Percentiles rank a stretch among this genome's conserved stretches.
phyloP scores from a whole-genome alignment of 2,888 invertebrate genomes.

The Heliconius sara region DNA sequence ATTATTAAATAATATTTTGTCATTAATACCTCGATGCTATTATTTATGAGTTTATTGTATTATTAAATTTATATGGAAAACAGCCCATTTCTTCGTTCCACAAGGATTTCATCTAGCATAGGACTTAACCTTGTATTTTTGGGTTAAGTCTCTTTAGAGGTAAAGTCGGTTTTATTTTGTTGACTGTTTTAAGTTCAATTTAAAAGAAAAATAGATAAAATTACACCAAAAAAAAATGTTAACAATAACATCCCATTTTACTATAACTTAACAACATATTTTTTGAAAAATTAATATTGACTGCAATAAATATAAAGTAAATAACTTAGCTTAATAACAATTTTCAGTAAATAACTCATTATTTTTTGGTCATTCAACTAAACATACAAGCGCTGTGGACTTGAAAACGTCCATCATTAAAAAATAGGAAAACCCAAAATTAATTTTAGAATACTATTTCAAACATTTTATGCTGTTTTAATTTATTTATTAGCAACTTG shows the following conservation, averaged over 20 bases:
- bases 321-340: neutral
- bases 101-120: neutral
- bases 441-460: neutral
- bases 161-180: neutral
- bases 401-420: neutral
- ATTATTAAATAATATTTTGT: constrained; percentile 4
- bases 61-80: neutral
- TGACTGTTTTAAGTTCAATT: neutral
- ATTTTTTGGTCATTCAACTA: neutral
- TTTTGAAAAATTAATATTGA: neutral
- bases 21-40: neutral
- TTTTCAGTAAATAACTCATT: neutral
- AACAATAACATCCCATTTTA: too few relatives aligned
- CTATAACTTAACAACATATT: too few relatives aligned
- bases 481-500: constrained; percentile 15
- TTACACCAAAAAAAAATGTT: neutral
- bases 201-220: neutral
- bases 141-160: neutral
- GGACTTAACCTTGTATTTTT: neutral
- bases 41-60: neutral
- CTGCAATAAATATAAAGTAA: neutral
- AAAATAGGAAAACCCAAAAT: neutral
- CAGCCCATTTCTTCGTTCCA: neutral
- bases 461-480: neutral
- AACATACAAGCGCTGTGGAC: neutral